phyloP scores from a whole-genome alignment of 2,113 vertebrate species.

The Odontophorus gujanensis region DNA sequence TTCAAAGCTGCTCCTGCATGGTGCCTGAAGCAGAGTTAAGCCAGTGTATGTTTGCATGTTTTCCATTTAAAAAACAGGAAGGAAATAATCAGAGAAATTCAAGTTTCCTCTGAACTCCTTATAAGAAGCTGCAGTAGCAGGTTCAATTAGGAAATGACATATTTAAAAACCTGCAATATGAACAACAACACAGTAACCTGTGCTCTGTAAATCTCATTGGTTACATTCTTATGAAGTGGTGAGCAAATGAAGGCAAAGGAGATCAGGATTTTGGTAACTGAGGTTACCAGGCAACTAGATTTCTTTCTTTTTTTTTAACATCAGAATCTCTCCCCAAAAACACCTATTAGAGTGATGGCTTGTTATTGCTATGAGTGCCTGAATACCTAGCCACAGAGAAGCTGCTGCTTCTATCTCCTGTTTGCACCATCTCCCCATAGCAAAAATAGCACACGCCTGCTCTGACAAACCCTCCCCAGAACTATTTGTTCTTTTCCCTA shows the following conservation, averaged over 20 bases:
- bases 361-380: not conserved
- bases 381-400: not conserved
- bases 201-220: not conserved
- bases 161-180: not conserved
- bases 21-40: not conserved
- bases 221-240: not conserved
- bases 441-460: not conserved
- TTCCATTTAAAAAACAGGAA: not conserved
- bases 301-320: not conserved
- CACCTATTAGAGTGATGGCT: not conserved
- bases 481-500: slow-evolving; percentile 22
- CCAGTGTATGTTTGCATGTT: not conserved
- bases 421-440: not conserved
- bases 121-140: not conserved
- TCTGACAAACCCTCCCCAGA: not conserved
- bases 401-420: not conserved
- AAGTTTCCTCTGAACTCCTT: not conserved
- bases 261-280: not conserved
- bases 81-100: not conserved
- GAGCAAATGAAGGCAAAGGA: not conserved
- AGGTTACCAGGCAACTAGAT: slow-evolving; percentile 35
- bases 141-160: not conserved
- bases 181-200: not conserved
- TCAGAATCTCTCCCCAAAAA: not conserved
- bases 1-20: not conserved